These are phyloP conservation scores for Callorhinus ursinus DNA, from an alignment of 2,113 vertebrate species.

Conservation along the genomic window DNA sequence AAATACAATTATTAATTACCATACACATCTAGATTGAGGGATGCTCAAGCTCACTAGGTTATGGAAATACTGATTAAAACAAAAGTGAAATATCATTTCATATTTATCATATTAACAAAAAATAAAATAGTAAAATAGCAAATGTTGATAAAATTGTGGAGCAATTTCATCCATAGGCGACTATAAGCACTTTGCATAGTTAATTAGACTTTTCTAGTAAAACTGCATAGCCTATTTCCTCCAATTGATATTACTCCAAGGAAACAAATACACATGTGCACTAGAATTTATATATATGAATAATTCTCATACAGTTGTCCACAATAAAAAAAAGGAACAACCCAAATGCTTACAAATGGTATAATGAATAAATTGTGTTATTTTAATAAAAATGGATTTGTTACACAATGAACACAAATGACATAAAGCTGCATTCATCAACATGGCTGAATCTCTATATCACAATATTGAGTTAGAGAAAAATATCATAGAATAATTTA, in stretches of 20 bases:
- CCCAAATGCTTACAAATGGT: neutral
- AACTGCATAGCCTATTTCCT: neutral
- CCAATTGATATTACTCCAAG: neutral
- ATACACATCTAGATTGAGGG: neutral
- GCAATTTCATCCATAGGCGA: neutral
- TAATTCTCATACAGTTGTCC: neutral
- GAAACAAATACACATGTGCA: neutral
- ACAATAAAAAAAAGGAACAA: neutral
- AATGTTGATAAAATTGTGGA: neutral
- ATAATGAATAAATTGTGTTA: neutral
- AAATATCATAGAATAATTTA: neutral
- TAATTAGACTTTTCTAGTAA: neutral
- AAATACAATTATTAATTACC: neutral
- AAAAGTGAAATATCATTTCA: neutral
- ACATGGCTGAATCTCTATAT: neutral
- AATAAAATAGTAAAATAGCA: neutral
- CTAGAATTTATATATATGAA: neutral
- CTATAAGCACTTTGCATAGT: neutral
- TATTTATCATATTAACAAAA: neutral
- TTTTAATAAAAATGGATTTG: neutral
- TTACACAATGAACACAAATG: neutral
- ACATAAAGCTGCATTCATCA: neutral
- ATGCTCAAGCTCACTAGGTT: neutral
- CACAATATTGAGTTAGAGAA: neutral
- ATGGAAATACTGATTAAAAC: neutral